Conservation (phyloP, 2,797 vertebrate genomes). For the Psittacula derbiana region DNA sequence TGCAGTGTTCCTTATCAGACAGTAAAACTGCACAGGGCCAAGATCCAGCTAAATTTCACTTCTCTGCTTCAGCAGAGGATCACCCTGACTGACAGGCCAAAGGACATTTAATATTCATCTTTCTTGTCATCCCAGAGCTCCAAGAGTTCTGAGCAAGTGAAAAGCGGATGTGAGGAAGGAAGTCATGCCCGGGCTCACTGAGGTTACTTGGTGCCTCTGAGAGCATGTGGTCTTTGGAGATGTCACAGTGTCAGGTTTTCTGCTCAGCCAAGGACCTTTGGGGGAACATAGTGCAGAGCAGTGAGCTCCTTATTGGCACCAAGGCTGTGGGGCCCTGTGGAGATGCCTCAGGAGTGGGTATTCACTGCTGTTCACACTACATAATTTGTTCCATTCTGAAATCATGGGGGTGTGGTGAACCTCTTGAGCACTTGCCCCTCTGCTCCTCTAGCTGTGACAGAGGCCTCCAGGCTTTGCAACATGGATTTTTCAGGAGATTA, state of each 20-base stretch:
- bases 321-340: background rate
- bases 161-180: background rate
- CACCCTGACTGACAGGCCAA: background rate
- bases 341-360: background rate
- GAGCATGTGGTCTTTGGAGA: background rate
- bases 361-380: background rate
- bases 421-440: background rate
- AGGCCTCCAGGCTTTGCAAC: background rate
- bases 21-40: background rate
- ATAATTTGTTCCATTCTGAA: background rate
- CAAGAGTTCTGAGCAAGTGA: background rate
- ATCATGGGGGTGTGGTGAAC: background rate
- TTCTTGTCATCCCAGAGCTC: background rate
- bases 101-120: background rate
- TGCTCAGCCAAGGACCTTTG: background rate
- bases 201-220: background rate
- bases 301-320: accelerated
- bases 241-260: background rate
- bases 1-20: background rate
- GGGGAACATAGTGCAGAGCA: background rate
- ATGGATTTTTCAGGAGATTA: background rate
- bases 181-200: background rate
- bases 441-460: background rate
- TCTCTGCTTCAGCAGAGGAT: background rate
- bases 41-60: background rate